Evolutionary conservation across 2,888 invertebrate genomes (phyloP), one percentile per base, ranked within the genome.

Genomic region (Leptopilina drosophilae): DNA sequence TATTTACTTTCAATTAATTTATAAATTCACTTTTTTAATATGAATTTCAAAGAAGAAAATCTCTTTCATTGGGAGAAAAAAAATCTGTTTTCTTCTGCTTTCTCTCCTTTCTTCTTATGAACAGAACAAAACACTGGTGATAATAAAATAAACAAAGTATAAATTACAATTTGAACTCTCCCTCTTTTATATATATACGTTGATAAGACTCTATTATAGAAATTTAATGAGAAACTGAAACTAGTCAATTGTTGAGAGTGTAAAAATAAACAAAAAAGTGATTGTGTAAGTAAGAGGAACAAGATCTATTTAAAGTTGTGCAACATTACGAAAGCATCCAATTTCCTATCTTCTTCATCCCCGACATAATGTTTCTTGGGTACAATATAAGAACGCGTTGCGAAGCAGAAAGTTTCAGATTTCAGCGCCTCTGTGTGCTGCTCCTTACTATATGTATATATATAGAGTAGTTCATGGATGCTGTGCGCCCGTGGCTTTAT

Each of bases 271-370:
- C 64, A 33, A 64, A 33, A 33, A 33, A 33, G 40, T 33, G 15
- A 62, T 62, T 62, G 26, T 64, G 40, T 40, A 64, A 33, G 64
- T 64, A 64, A 33, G 14, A 11, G 26, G 26, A 56, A 73, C 56
- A 73, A n/a, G 14, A 33, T 56, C n/a, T 73, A 73, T 73, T 73
- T 73, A 73, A 73, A 56, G 73, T 73, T 73, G 56, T 73, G 56
- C 33, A n/a, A 33, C n/a, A n/a, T 40, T 49, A 15, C 14, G 73
- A 73, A 56, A 73, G 73, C 73, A 56, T 73, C 33, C 53, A 73
- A 73, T 73, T 73, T 73, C 73, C 73, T 26, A 56, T 40, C 49
- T 56, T 9, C 56, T 56, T 49, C 46, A 9, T 46, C 46, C 9
- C 33, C 53, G 26, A 53, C n/a, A 33, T 40, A 73, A 73, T 73